A percentile compares a stretch with the other conserved stretches of the same genome.
phyloP scores from a whole-genome alignment of 1,140 invertebrate genomes.

The Drosophila murphyi region DNA sequence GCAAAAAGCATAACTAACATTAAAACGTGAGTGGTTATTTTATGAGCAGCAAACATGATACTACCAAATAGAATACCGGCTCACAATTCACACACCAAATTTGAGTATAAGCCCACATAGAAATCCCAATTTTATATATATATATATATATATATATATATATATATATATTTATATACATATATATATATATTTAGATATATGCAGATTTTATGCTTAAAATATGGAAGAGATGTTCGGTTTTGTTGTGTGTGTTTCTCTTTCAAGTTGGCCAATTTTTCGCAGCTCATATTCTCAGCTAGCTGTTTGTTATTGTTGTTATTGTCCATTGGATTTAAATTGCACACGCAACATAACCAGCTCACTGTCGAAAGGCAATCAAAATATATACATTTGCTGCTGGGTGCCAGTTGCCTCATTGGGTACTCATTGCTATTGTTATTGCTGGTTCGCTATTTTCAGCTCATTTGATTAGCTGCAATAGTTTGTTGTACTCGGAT shows the following conservation, averaged over 20 bases:
- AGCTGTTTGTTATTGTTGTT: constrained; percentile 17
- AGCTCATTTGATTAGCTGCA: constrained; percentile 25
- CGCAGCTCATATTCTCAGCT: constrained; percentile 23
- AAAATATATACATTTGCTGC: constrained; percentile 9
- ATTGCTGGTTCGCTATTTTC: constrained; percentile 1
- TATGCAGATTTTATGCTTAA: constrained; percentile 31
- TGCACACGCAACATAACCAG: constrained; percentile 24
- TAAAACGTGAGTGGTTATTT: constrained; percentile 51
- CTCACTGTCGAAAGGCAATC: constrained; percentile 27
- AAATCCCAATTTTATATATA: too few relatives aligned
- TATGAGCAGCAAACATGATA: constrained; percentile 62
- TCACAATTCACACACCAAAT: constrained; percentile 12
- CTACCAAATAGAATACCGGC: constrained; percentile 15
- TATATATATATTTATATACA: too few relatives aligned
- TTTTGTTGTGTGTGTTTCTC: constrained; percentile 1
- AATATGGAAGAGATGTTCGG: constrained; percentile 3
- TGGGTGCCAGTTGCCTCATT: constrained; percentile 6
- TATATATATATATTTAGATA: background rate
- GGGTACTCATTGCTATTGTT: constrained; percentile 7
- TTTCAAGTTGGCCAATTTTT: too few relatives aligned
- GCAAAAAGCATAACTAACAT: background rate
- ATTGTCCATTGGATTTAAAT: constrained; percentile 36
- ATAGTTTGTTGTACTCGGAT: too few relatives aligned
- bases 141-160: too few relatives aligned
- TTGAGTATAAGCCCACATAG: too few relatives aligned